Evolutionary conservation across 2,888 invertebrate genomes (phyloP).

Genomic region (Heteromyza rotundicornis): DNA sequence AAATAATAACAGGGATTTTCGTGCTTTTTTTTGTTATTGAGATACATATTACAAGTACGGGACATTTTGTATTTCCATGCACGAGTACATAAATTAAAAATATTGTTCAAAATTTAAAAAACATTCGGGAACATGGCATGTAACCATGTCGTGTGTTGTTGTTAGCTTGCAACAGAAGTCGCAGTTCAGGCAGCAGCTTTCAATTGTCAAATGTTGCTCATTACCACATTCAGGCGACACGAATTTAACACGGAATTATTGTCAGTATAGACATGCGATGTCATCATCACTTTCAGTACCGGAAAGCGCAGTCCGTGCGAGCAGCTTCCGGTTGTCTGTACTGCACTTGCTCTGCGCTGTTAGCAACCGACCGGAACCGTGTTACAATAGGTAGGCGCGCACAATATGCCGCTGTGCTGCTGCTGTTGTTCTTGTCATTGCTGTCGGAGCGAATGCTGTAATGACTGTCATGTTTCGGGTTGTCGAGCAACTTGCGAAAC

Average conservation of each 20-base stretch:
- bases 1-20: not conserved
- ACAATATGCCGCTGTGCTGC: not conserved
- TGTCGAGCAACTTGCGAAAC: slow-evolving; percentile 37
- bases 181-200: not conserved
- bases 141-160: too few species aligned
- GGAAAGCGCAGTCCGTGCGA: slow-evolving; percentile 15
- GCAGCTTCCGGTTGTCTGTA: slow-evolving; percentile 19
- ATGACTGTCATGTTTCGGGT: slow-evolving; percentile 39
- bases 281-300: not conserved
- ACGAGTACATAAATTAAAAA: not conserved
- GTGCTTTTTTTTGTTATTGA: not conserved
- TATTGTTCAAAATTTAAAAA: not conserved
- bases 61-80: not conserved
- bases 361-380: slow-evolving; percentile 8
- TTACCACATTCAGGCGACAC: not conserved
- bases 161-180: not conserved
- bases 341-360: slow-evolving; percentile 9
- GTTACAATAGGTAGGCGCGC: slow-evolving; percentile 13
- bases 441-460: slow-evolving; percentile 20
- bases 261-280: not conserved
- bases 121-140: not conserved
- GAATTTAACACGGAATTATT: slow-evolving; percentile 1
- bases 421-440: not conserved
- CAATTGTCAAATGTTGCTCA: slow-evolving; percentile 18
- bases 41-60: not conserved